Percentiles rank a stretch among this genome's conserved stretches.
Conservation (phyloP, 1,140 invertebrate genomes). For the Pseudomyrmex flavicornis region DNA sequence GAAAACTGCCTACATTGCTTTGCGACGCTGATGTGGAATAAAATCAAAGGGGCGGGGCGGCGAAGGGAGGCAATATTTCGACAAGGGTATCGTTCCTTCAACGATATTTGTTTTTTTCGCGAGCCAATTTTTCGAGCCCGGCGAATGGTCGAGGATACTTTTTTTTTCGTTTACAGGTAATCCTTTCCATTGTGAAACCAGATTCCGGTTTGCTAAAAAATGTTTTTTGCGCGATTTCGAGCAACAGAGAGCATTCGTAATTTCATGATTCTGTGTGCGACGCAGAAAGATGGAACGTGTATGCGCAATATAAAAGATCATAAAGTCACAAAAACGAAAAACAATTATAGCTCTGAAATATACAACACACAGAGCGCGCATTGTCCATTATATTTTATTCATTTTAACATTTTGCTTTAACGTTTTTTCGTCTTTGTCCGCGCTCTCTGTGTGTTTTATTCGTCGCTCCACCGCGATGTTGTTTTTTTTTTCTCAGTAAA, state of each 20-base stretch:
- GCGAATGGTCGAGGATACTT: background rate
- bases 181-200: background rate
- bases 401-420: background rate
- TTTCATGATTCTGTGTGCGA: background rate
- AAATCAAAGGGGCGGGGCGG: background rate
- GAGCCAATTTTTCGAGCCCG: background rate
- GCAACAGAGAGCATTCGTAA: background rate
- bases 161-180: conserved; percentile 28
- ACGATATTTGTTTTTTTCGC: conserved; percentile 42
- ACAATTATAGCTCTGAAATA: no score
- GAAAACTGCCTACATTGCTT: background rate
- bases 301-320: background rate
- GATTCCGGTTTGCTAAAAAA: background rate
- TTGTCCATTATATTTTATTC: conserved; percentile 11
- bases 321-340: background rate
- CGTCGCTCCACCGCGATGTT: conserved; percentile 25
- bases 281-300: background rate
- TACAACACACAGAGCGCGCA: background rate
- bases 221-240: background rate
- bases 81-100: conserved; percentile 22
- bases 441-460: conserved; percentile 14
- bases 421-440: conserved; percentile 1
- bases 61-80: background rate
- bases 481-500: conserved; percentile 12
- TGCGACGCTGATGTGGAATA: background rate